phyloP scores from a whole-genome alignment of 2,888 invertebrate genomes.

The Athalia rosae region DNA sequence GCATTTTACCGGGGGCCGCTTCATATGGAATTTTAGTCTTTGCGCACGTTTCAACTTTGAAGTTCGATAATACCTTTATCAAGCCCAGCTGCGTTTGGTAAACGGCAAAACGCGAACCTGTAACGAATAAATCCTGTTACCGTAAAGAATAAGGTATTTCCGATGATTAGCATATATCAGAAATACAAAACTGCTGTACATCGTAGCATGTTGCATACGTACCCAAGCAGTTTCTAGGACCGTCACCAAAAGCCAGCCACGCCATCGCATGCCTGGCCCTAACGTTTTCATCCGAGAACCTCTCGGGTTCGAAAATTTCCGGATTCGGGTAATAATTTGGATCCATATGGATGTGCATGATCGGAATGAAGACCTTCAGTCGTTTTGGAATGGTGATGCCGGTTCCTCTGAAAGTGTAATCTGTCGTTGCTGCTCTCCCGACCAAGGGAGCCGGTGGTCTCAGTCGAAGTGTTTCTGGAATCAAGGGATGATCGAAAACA shows the following conservation, averaged over 20 bases:
- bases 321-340: slow-evolving; percentile 61
- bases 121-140: slow-evolving; percentile 11
- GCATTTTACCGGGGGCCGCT: slow-evolving; percentile 54
- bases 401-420: slow-evolving; percentile 31
- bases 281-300: slow-evolving; percentile 59
- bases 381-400: slow-evolving; percentile 52
- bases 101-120: slow-evolving; percentile 63
- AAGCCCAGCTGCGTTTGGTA: slow-evolving; percentile 70
- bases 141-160: neutral
- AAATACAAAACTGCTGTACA: no score
- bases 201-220: no score
- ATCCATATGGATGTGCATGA: slow-evolving; percentile 58
- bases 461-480: slow-evolving; percentile 62
- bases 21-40: slow-evolving; percentile 63
- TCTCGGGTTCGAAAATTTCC: slow-evolving; percentile 63
- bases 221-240: slow-evolving; percentile 68
- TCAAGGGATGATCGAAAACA: no score
- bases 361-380: slow-evolving; percentile 55
- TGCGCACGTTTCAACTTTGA: slow-evolving; percentile 64
- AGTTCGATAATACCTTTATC: slow-evolving; percentile 64
- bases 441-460: slow-evolving; percentile 58
- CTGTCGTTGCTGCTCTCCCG: slow-evolving; percentile 42
- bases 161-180: neutral
- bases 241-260: slow-evolving; percentile 66
- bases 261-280: slow-evolving; percentile 58